These are phyloP conservation scores for Galaxias olidus DNA, from an alignment of 2,797 vertebrate species.

Conservation along the genomic window DNA sequence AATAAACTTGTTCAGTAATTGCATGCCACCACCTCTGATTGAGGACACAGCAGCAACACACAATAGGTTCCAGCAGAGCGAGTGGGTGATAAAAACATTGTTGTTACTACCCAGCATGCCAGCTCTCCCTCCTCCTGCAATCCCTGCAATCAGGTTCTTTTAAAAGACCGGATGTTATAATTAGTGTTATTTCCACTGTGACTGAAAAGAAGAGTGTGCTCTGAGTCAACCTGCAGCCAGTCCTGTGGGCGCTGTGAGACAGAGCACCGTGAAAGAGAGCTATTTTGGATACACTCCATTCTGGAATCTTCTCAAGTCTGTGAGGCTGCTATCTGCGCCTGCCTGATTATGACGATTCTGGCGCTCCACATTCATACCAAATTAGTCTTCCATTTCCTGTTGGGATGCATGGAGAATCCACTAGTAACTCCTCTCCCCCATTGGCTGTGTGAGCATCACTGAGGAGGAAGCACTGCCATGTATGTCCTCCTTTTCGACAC, in stretches of 20 bases:
- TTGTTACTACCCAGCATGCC: conserved; percentile 29
- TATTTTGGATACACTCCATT: conserved; percentile 14
- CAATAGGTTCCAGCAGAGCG: no score
- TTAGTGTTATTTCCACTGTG: conserved; percentile 40
- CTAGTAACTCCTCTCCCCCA: conserved; percentile 62
- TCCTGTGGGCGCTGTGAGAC: conserved; percentile 3
- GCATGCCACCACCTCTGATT: no score
- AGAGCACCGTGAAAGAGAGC: no score
- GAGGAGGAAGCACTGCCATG: conserved; percentile 76
- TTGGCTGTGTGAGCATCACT: conserved; percentile 63
- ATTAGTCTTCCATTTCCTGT: conserved; percentile 78
- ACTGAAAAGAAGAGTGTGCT: conserved; percentile 33
- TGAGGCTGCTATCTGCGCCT: conserved; percentile 47
- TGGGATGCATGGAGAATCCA: conserved; percentile 69
- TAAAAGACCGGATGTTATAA: conserved; percentile 44
- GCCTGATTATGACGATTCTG: conserved; percentile 49
- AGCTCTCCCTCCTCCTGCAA: conserved; percentile 2
- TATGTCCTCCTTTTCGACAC: conserved; percentile 65
- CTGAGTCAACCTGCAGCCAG: conserved; percentile 58
- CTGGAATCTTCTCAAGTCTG: conserved; percentile 49
- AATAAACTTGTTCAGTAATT: no score
- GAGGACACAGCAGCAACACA: no score
- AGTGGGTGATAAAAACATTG: no score
- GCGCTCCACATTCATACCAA: conserved; percentile 63
- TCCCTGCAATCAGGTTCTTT: conserved; percentile 40